Base-by-base conservation (phyloP, 2,113 vertebrate species). In the Cyprinodon variegatus region DNA sequence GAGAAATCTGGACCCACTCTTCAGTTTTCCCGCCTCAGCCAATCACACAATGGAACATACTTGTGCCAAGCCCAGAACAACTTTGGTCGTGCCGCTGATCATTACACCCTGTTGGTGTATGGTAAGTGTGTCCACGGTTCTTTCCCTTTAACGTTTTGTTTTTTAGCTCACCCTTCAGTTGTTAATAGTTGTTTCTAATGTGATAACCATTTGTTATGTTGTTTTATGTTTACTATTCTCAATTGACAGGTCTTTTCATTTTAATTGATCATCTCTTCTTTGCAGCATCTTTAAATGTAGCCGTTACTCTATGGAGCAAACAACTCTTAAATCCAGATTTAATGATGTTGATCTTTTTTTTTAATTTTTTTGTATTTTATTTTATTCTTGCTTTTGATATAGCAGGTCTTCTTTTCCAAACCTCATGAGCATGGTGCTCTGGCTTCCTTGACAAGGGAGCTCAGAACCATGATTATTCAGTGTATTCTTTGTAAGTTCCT, bases 21-120 rank as follows among this genome's bases (percentile, higher is more conserved):
- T 29, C 95, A 94, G 45, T 91, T 97, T 70, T 94, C 95, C 0
- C 95, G 94, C 20, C 95, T 97, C 78, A 96, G 93, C 83, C 94
- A 95, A 2, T 93, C 95, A 5, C 96, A 97, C 87, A 97, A 97
- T 4, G 96, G 96, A 70, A 97, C 96, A 39, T 97, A 97, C 92
- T 88, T 95, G 65, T 97, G 96, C 85, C 95, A 97, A 88, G 96
- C 96, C n/a, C 94, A 95, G 39, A 97, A 97, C 86, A 94, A 97
- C 86, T 96, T 93, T 7, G 96, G 96, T 60, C 96, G 96, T 1
- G 95, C 96, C 29, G 95, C 96, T 3, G 96, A 96, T 89, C 95
- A 96, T 79, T 97, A 97, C 81, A 95, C 95, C 8, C 92, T 97
- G 37, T 90, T 97, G 89, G 96, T 97, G 83, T 97, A 97, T 2